Evolutionary conservation across 2,113 vertebrate genomes (phyloP).

Genomic region (Callithrix jacchus): DNA sequence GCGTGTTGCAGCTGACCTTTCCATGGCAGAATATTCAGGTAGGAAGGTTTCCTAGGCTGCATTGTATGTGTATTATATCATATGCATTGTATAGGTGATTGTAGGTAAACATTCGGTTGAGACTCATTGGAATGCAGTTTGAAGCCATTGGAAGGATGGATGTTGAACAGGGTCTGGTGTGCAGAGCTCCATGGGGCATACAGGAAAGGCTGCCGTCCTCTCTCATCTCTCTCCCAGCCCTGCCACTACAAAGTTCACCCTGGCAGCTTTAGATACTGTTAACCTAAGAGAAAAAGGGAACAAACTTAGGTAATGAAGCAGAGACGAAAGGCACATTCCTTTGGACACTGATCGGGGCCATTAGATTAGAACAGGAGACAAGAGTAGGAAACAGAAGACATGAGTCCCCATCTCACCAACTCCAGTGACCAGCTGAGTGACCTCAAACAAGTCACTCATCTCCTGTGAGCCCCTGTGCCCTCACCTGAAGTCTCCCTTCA

Average conservation of each 20-base stretch:
- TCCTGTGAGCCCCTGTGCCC: background rate
- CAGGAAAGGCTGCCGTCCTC: background rate
- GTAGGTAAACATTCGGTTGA: background rate
- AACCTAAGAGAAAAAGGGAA: background rate
- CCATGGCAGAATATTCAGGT: background rate
- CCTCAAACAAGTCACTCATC: background rate
- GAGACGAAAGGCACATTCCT: background rate
- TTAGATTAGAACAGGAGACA: background rate
- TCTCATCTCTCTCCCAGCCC: background rate
- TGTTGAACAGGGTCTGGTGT: background rate
- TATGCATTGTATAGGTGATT: background rate
- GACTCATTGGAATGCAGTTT: background rate
- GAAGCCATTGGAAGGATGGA: background rate
- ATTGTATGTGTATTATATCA: background rate
- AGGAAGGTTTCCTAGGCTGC: background rate
- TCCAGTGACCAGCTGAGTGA: background rate
- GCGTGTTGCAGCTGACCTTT: background rate
- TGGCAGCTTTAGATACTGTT: background rate
- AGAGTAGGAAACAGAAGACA: background rate
- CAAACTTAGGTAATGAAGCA: background rate
- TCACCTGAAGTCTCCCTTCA: background rate
- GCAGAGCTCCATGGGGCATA: background rate
- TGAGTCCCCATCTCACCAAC: background rate
- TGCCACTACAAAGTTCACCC: background rate
- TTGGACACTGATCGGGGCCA: too few relatives aligned